These are phyloP conservation scores for Muschampia plurimacula DNA, from an alignment of 2,888 invertebrate genomes.

Conservation along the genomic window DNA sequence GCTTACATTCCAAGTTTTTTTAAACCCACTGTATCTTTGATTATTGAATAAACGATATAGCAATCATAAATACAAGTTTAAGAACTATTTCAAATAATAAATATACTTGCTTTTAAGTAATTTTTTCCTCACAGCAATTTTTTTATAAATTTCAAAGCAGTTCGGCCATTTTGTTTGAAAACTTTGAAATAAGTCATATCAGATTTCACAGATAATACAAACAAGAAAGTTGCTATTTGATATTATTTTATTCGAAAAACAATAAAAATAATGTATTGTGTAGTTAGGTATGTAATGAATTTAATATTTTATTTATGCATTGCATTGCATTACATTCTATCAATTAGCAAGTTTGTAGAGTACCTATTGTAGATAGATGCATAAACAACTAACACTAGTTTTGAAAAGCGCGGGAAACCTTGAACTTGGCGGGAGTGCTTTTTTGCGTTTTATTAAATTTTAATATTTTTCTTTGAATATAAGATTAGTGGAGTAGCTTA, in stretches of 20 bases:
- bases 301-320: too few species aligned
- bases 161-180: conserved; percentile 77
- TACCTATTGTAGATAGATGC: too few species aligned
- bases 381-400: too few species aligned
- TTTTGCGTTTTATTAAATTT: neutral
- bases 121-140: conserved; percentile 49
- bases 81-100: neutral
- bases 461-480: neutral
- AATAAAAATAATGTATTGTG: too few species aligned
- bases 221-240: too few species aligned
- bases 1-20: neutral
- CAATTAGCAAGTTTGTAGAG: too few species aligned
- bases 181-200: conserved; percentile 41
- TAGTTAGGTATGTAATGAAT: too few species aligned
- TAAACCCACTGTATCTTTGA: neutral
- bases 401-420: conserved; percentile 3
- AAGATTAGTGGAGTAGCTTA: neutral
- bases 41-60: neutral
- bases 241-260: too few species aligned
- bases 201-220: conserved; percentile 6
- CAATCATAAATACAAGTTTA: neutral
- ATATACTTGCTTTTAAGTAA: conserved; percentile 27
- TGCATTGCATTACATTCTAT: too few species aligned
- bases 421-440: conserved; percentile 6
- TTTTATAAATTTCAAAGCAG: conserved; percentile 60